Evolutionary conservation across 2,113 vertebrate genomes (phyloP).

Genomic region (Isichthys henryi): DNA sequence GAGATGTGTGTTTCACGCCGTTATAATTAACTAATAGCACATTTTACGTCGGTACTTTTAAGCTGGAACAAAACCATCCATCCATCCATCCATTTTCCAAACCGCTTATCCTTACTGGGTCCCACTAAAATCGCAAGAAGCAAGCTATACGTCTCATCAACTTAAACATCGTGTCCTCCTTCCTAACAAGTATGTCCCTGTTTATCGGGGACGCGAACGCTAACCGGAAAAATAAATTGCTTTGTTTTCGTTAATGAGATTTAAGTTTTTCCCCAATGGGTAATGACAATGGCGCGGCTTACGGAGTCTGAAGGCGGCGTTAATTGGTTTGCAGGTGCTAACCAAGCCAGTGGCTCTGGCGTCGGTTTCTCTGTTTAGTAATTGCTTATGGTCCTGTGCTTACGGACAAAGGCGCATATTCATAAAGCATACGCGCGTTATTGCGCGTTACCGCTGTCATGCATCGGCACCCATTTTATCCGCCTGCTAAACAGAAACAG

Average conservation of each 20-base stretch:
- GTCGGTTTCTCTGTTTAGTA: conserved; percentile 36
- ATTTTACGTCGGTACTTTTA: neutral
- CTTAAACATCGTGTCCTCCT: neutral
- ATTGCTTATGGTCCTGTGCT: conserved; percentile 47
- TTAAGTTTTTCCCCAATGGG: neutral
- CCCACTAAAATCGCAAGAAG: neutral
- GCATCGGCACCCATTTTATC: conserved; percentile 16
- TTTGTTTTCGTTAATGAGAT: neutral
- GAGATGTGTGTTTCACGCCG: neutral
- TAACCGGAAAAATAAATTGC: neutral
- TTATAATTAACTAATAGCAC: neutral
- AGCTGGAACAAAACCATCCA: neutral
- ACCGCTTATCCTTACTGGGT: too few relatives aligned
- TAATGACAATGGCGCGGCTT: neutral
- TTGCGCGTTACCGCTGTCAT: conserved; percentile 8
- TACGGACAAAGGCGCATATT: conserved; percentile 46
- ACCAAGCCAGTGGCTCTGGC: conserved; percentile 13
- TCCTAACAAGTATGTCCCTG: neutral
- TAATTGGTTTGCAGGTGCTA: conserved; percentile 54
- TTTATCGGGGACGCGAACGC: neutral
- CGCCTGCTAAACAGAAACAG: conserved; percentile 19
- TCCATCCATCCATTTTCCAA: too few relatives aligned
- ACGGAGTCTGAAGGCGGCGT: neutral
- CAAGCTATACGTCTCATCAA: neutral
- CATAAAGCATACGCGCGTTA: conserved; percentile 22